A percentile compares a stretch with the other conserved stretches of the same genome.
Conservation (phyloP, 2,888 invertebrate species). For the Notocelia uddmanniana region DNA sequence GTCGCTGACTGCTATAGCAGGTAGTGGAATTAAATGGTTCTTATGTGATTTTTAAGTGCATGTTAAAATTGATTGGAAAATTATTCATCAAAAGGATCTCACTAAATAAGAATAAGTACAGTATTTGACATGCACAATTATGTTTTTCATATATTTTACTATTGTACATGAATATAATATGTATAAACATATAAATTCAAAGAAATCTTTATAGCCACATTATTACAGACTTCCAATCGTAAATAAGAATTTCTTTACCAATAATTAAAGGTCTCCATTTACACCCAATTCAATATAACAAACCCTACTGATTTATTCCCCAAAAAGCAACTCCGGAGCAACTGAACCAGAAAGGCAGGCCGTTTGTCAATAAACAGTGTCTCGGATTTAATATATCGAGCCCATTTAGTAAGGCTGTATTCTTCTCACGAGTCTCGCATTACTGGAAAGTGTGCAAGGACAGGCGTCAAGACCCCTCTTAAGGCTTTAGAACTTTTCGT, state of each 20-base stretch:
- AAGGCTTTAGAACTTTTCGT: constrained; percentile 58
- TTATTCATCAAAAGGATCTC: neutral
- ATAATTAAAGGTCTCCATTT: constrained; percentile 32
- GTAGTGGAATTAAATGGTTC: constrained; percentile 21
- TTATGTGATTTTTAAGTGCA: constrained; percentile 6
- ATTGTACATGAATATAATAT: too few relatives aligned
- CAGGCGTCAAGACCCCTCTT: constrained; percentile 53
- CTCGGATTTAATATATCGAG: constrained; percentile 53
- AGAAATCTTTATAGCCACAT: neutral
- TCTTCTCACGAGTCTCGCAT: constrained; percentile 68
- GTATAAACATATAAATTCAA: neutral
- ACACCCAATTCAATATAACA: constrained; percentile 42
- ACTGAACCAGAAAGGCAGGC: constrained; percentile 47
- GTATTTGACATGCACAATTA: too few relatives aligned
- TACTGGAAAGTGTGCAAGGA: constrained; percentile 61
- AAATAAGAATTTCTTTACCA: constrained; percentile 19
- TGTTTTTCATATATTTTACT: too few relatives aligned
- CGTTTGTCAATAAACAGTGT: constrained; percentile 55
- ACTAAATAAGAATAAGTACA: neutral
- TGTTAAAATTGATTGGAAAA: neutral
- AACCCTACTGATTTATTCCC: constrained; percentile 43
- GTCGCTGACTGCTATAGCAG: constrained; percentile 15
- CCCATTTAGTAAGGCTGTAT: constrained; percentile 59
- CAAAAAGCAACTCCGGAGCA: constrained; percentile 38
- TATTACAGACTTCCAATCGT: neutral